phyloP scores from a whole-genome alignment of 2,113 vertebrate genomes.

The Vulpes lagopus region DNA sequence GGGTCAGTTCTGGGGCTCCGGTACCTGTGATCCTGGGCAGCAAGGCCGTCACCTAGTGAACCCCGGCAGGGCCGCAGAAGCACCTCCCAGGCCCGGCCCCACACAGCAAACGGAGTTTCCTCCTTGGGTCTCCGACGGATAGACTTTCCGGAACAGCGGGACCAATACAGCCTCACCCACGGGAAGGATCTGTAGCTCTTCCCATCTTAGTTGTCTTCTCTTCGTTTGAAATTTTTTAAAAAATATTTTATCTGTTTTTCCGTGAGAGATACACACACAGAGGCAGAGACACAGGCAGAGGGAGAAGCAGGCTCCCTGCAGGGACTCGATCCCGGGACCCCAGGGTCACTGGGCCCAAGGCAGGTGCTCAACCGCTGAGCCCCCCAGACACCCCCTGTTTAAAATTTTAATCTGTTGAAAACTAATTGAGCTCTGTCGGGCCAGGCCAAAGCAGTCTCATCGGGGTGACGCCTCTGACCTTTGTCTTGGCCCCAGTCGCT shows the following conservation, averaged over 20 bases:
- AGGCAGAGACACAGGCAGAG: too few relatives aligned
- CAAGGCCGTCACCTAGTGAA: not conserved
- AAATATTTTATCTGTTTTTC: too few relatives aligned
- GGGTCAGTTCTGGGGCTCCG: rapidly evolving
- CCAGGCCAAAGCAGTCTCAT: not conserved
- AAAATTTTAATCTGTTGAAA: not conserved
- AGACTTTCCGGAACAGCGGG: not conserved
- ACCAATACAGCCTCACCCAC: not conserved
- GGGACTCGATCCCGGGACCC: too few relatives aligned
- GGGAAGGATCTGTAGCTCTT: not conserved
- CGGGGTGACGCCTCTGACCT: not conserved
- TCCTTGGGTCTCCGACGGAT: not conserved
- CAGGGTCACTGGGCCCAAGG: too few relatives aligned
- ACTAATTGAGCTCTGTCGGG: not conserved
- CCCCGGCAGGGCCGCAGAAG: not conserved
- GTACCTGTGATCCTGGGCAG: not conserved
- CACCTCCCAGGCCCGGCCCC: not conserved
- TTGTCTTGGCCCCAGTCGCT: not conserved
- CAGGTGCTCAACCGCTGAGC: too few relatives aligned
- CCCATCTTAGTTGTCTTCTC: not conserved
- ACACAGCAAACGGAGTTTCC: not conserved
- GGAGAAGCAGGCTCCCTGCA: too few relatives aligned
- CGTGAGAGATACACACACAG: too few relatives aligned
- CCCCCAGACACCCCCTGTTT: not conserved
- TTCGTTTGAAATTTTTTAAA: not conserved